A percentile compares a stretch with the other conserved stretches of the same genome.
phyloP scores from a whole-genome alignment of 1,140 invertebrate species.

The Hermatobates lingyangjiaoensis region DNA sequence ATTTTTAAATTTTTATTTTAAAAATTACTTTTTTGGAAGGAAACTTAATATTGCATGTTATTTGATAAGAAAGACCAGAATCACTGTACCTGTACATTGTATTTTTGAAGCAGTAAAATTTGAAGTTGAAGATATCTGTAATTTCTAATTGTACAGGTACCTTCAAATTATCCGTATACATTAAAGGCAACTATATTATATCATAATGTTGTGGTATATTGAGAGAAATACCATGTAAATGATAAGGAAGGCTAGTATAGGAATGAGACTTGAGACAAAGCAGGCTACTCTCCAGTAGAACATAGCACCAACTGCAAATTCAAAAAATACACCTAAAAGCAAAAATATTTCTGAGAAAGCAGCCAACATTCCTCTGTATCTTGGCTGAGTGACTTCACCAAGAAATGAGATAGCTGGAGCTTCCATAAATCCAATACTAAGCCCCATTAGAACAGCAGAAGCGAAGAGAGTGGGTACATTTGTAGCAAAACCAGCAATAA shows the following conservation, averaged over 20 bases:
- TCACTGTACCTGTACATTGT: no score
- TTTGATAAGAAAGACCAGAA: no score
- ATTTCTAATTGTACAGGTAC: no score
- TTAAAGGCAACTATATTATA: no score
- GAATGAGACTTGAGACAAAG: slow-evolving; percentile 1
- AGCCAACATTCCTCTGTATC: neutral
- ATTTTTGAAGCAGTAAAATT: no score
- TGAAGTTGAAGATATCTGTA: no score
- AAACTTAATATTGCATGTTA: no score
- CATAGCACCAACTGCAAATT: neutral
- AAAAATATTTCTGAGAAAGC: neutral
- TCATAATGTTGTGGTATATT: no score
- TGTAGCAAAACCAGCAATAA: slow-evolving; percentile 6
- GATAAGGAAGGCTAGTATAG: neutral
- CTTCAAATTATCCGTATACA: no score
- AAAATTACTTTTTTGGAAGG: no score
- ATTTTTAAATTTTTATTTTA: no score
- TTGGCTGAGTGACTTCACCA: neutral
- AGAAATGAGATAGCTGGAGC: neutral
- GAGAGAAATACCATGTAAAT: neutral
- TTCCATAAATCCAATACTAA: neutral
- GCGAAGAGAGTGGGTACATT: neutral
- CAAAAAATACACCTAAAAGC: slow-evolving; percentile 1
- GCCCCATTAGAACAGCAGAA: neutral
- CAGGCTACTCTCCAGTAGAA: slow-evolving; percentile 1